These are phyloP conservation scores for Bursaphelenchus okinawaensis DNA, from an alignment of 2,888 invertebrate genomes.

Conservation along the genomic window DNA sequence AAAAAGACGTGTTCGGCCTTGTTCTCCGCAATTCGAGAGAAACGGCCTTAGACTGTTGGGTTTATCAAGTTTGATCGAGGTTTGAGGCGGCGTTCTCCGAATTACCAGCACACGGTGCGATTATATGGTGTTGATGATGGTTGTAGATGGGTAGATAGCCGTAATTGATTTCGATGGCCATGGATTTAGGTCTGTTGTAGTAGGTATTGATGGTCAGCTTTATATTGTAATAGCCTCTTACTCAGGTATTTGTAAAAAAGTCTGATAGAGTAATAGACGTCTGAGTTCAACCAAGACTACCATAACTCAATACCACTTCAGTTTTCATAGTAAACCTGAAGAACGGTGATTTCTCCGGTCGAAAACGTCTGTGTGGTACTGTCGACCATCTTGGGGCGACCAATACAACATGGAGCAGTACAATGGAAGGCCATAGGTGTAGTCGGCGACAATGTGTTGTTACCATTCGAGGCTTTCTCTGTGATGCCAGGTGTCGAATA, in stretches of 20 bases:
- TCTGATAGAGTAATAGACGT: too few relatives aligned
- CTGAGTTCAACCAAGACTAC: too few relatives aligned
- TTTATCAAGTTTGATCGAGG: background rate
- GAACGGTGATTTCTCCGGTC: constrained; percentile 62
- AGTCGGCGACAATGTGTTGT: background rate
- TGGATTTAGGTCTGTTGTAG: too few relatives aligned
- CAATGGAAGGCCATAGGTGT: constrained; percentile 16
- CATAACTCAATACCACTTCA: too few relatives aligned
- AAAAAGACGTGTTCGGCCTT: background rate
- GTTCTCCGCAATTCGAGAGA: background rate
- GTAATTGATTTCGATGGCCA: too few relatives aligned
- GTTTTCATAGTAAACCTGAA: constrained; percentile 50
- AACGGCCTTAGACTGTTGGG: background rate
- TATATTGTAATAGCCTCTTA: too few relatives aligned
- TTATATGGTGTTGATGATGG: background rate
- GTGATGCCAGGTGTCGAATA: constrained; percentile 1
- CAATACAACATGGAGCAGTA: background rate
- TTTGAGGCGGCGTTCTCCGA: background rate
- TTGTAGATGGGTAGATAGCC: too few relatives aligned
- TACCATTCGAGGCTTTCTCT: background rate
- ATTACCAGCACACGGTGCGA: background rate
- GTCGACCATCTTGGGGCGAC: constrained; percentile 43
- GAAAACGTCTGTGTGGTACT: constrained; percentile 54
- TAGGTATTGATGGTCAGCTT: too few relatives aligned
- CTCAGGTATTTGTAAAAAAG: too few relatives aligned